phyloP scores from a whole-genome alignment of 2,113 vertebrate species.

The Hemicordylus capensis region DNA sequence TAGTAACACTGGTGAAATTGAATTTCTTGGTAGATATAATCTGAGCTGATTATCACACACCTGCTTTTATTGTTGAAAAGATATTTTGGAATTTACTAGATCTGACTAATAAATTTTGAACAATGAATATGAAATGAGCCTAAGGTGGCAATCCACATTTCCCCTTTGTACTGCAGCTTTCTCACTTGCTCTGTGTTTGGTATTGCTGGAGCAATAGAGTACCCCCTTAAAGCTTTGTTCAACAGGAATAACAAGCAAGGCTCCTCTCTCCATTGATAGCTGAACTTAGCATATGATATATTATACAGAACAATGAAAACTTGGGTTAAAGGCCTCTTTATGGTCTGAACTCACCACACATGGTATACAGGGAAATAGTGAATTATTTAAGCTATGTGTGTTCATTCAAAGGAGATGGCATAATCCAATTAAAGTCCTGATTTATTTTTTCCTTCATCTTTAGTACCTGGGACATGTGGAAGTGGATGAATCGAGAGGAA shows the following conservation, averaged over 20 bases:
- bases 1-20: neutral
- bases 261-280: neutral
- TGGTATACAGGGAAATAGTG: neutral
- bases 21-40: neutral
- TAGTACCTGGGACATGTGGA: constrained; percentile 98
- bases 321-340: neutral
- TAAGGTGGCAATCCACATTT: neutral
- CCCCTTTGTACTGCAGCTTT: neutral
- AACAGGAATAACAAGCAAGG: neutral
- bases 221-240: neutral
- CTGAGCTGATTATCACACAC: neutral
- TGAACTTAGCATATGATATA: neutral
- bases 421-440: neutral
- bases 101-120: neutral
- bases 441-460: neutral
- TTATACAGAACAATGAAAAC: neutral
- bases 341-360: neutral
- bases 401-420: neutral
- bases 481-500: constrained; percentile 98
- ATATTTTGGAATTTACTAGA: neutral
- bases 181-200: neutral
- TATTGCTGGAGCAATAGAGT: neutral
- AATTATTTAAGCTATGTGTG: neutral
- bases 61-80: neutral
- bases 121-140: neutral